Evolutionary conservation across 2,888 invertebrate genomes (phyloP).

Genomic region (Adelognathus sp.): DNA sequence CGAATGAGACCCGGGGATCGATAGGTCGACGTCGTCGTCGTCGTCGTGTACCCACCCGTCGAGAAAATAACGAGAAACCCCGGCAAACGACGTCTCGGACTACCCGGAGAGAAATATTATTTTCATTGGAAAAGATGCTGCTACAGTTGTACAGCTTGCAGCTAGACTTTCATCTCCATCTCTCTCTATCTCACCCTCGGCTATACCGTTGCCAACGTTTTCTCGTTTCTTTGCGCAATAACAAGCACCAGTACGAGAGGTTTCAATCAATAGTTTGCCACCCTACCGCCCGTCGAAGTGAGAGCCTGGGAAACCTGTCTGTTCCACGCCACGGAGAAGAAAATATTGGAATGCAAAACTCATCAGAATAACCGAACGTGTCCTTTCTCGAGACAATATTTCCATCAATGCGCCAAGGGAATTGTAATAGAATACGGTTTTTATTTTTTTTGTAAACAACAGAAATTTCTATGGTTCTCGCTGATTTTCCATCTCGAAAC

Average conservation of each 20-base stretch:
- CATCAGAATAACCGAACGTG: neutral
- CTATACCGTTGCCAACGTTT: neutral
- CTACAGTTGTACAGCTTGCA: neutral
- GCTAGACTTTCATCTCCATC: neutral
- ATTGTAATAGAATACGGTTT: neutral
- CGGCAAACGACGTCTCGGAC: conserved; percentile 24
- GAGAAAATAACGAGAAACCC: conserved; percentile 44
- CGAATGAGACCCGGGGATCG: conserved; percentile 52
- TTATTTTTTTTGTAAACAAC: neutral
- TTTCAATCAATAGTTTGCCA: conserved; percentile 32
- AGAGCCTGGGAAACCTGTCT: conserved; percentile 14
- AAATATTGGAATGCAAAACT: neutral
- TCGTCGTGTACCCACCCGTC: conserved; percentile 33
- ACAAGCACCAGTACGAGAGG: conserved; percentile 21
- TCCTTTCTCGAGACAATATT: neutral
- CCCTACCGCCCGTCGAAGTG: neutral
- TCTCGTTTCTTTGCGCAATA: conserved; percentile 17
- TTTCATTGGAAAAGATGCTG: conserved; percentile 25
- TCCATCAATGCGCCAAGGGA: neutral
- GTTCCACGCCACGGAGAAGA: neutral
- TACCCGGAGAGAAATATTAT: conserved; percentile 33
- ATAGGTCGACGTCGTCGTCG: conserved; percentile 59
- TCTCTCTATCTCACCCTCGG: neutral
- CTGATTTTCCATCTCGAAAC: too few relatives aligned
- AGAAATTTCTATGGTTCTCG: too few relatives aligned